Percentiles rank a stretch among this genome's conserved stretches.
phyloP scores from a whole-genome alignment of 2,888 invertebrate genomes.

The Melikaiella ostensackeni region DNA sequence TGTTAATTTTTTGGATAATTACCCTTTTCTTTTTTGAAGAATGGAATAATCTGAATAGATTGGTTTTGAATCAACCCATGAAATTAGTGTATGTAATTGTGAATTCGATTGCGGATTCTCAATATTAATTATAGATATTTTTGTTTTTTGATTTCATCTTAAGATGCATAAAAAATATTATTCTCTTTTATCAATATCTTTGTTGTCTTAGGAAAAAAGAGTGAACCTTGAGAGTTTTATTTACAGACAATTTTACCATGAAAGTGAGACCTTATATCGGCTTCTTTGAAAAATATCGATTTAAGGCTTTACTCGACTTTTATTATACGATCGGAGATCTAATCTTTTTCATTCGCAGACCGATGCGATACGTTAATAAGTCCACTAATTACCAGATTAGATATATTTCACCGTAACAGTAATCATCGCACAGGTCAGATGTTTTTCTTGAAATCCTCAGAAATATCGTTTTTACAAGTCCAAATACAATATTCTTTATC shows the following conservation, averaged over 20 bases:
- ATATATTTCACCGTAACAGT: constrained; percentile 6
- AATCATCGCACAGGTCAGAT: constrained; percentile 4
- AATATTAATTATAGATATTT: too few relatives aligned
- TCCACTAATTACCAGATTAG: constrained; percentile 29
- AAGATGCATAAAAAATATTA: too few relatives aligned
- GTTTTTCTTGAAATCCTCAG: neutral
- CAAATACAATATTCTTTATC: constrained; percentile 13
- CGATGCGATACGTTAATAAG: constrained; percentile 15
- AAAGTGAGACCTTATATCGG: neutral
- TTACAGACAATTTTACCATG: neutral
- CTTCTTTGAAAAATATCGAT: constrained; percentile 1
- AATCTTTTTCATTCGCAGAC: constrained; percentile 13
- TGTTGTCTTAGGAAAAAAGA: neutral
- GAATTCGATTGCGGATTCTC: too few relatives aligned
- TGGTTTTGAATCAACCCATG: too few relatives aligned
- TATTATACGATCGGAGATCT: neutral
- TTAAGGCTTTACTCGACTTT: neutral
- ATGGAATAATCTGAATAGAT: too few relatives aligned
- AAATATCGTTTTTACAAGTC: constrained; percentile 8
- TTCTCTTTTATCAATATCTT: too few relatives aligned
- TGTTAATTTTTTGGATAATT: too few relatives aligned
- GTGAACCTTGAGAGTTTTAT: constrained; percentile 2
- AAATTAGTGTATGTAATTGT: too few relatives aligned
- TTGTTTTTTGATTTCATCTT: too few relatives aligned
- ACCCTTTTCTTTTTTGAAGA: too few relatives aligned